These are phyloP conservation scores for Archocentrus centrarchus DNA, from an alignment of 2,113 vertebrate genomes.

Conservation along the genomic window DNA sequence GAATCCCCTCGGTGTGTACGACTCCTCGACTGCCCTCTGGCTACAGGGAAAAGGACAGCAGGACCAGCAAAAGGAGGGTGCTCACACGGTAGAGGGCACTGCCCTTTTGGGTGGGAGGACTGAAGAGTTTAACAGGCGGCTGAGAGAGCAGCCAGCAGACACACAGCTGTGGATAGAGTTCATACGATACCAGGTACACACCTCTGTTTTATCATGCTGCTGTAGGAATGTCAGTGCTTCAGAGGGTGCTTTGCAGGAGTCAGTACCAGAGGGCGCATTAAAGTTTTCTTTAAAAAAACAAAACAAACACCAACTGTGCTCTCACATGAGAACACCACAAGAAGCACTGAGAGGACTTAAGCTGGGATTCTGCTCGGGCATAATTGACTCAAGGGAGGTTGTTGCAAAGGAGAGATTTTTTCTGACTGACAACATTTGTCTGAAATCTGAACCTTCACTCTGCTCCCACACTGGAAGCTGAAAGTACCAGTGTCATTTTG, in stretches of 20 bases:
- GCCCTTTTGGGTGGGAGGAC: slow-evolving; percentile 79
- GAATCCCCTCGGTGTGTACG: slow-evolving; percentile 94
- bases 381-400: no score
- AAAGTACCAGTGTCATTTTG: fast-evolving
- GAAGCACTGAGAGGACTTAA: not conserved
- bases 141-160: slow-evolving; percentile 90
- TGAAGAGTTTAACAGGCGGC: slow-evolving; percentile 90
- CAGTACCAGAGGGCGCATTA: no score
- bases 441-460: not conserved
- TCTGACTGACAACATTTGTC: not conserved
- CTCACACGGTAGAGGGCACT: slow-evolving; percentile 22
- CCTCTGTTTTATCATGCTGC: fast-evolving
- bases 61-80: slow-evolving; percentile 58
- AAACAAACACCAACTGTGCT: not conserved
- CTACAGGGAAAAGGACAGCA: slow-evolving; percentile 87
- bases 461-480: not conserved
- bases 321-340: not conserved
- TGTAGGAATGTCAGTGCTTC: not conserved
- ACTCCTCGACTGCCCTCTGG: slow-evolving; percentile 88
- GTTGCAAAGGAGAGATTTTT: not conserved
- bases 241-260: fast-evolving
- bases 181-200: slow-evolving; percentile 89
- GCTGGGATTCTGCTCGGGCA: no score
- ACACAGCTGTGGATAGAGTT: slow-evolving; percentile 90
- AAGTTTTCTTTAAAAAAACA: no score